Conservation (phyloP, 2,888 invertebrate species). For the Altica lythri region DNA sequence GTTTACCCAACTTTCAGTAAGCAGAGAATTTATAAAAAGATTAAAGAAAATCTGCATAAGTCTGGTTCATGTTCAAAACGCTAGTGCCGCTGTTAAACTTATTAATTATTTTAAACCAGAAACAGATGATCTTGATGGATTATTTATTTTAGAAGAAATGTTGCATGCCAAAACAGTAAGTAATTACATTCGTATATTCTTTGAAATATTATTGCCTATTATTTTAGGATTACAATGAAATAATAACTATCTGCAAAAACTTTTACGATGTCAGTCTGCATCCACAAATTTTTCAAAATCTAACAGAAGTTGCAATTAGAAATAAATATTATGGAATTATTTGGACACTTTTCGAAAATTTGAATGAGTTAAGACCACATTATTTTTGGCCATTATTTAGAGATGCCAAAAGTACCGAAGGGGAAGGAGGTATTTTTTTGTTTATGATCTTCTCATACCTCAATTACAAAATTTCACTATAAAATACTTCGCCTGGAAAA, state of each 20-base stretch:
- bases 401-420: constrained; percentile 58
- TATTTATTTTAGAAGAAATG: constrained; percentile 64
- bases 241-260: constrained; percentile 58
- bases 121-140: constrained; percentile 62
- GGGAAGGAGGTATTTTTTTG: constrained; percentile 60
- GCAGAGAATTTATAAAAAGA: constrained; percentile 36
- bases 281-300: constrained; percentile 53
- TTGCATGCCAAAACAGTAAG: constrained; percentile 61
- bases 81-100: constrained; percentile 60
- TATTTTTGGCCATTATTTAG: constrained; percentile 71
- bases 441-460: neutral
- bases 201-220: constrained; percentile 15
- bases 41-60: constrained; percentile 58
- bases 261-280: constrained; percentile 59
- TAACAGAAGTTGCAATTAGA: constrained; percentile 59
- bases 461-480: no score
- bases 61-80: constrained; percentile 60
- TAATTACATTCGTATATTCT: constrained; percentile 21
- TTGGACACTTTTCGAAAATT: constrained; percentile 55
- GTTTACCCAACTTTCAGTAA: no score
- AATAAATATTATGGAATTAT: constrained; percentile 58
- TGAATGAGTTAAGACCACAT: constrained; percentile 59
- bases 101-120: constrained; percentile 57
- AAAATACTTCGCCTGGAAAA: no score
- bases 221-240: constrained; percentile 57